phyloP scores from a whole-genome alignment of 1,140 invertebrate genomes.

The Cephus cinctus region DNA sequence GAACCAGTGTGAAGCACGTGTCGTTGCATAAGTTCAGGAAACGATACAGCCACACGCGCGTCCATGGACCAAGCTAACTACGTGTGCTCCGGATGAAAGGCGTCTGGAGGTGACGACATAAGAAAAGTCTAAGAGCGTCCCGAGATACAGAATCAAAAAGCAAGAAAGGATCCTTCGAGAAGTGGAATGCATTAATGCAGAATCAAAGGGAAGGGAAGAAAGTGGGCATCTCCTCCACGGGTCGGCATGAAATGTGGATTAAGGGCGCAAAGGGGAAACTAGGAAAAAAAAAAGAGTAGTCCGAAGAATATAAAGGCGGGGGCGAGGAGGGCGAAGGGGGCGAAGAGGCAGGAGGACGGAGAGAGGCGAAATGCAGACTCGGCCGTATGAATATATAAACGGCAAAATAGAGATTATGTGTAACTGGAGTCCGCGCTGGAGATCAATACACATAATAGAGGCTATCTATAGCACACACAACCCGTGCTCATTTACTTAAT shows the following conservation, averaged over 20 bases:
- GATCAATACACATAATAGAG: slow-evolving; percentile 57
- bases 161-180: no score
- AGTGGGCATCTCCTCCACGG: slow-evolving; percentile 9
- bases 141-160: no score
- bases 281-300: no score
- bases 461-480: slow-evolving; percentile 53
- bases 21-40: no score
- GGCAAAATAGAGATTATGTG: slow-evolving; percentile 54
- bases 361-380: no score
- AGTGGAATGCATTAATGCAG: no score
- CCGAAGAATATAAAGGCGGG: no score
- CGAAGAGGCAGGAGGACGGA: slow-evolving; percentile 8
- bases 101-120: neutral
- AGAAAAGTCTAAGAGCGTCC: slow-evolving; percentile 1
- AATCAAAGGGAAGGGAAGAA: slow-evolving; percentile 11
- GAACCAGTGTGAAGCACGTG: no score
- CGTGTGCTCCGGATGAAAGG: slow-evolving; percentile 13
- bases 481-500: slow-evolving; percentile 57
- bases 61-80: slow-evolving; percentile 33
- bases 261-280: slow-evolving; percentile 17
- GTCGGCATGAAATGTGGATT: slow-evolving; percentile 14
- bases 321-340: slow-evolving; percentile 22
- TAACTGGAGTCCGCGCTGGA: slow-evolving; percentile 50
- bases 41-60: no score
- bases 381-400: slow-evolving; percentile 44